phyloP scores from a whole-genome alignment of 2,888 invertebrate species.

The Pterostichus madidus region DNA sequence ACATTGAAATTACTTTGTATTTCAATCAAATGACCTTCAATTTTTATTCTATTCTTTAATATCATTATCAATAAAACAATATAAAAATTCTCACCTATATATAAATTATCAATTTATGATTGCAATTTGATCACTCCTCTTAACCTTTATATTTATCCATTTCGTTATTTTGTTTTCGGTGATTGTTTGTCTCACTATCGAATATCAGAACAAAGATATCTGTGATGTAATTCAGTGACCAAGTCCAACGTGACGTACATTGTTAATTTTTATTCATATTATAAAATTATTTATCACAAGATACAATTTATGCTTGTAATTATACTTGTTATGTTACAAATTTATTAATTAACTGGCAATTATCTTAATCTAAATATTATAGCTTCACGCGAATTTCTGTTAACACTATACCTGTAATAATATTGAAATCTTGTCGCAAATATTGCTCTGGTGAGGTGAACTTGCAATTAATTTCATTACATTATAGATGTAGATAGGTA shows the following conservation, averaged over 20 bases:
- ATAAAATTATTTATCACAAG: conserved; percentile 17
- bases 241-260: conserved; percentile 32
- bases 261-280: conserved; percentile 27
- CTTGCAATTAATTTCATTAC: conserved; percentile 14
- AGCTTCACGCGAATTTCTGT: not conserved
- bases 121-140: conserved; percentile 6
- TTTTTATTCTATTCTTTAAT: not conserved
- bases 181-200: conserved; percentile 27
- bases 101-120: conserved; percentile 9
- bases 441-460: not conserved
- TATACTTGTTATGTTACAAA: conserved; percentile 8
- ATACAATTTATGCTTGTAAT: conserved; percentile 10
- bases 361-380: conserved; percentile 21
- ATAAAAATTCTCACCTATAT: no score
- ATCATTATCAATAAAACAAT: not conserved
- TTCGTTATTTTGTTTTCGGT: conserved; percentile 2
- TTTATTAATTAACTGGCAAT: conserved; percentile 21
- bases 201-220: conserved; percentile 38
- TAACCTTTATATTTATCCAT: conserved; percentile 39
- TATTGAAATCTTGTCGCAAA: not conserved
- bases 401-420: not conserved
- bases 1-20: not conserved
- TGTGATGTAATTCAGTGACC: conserved; percentile 29
- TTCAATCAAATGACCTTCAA: not conserved
- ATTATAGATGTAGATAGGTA: not conserved